phyloP scores from a whole-genome alignment of 2,797 vertebrate species.

The Tarsius wallacei region DNA sequence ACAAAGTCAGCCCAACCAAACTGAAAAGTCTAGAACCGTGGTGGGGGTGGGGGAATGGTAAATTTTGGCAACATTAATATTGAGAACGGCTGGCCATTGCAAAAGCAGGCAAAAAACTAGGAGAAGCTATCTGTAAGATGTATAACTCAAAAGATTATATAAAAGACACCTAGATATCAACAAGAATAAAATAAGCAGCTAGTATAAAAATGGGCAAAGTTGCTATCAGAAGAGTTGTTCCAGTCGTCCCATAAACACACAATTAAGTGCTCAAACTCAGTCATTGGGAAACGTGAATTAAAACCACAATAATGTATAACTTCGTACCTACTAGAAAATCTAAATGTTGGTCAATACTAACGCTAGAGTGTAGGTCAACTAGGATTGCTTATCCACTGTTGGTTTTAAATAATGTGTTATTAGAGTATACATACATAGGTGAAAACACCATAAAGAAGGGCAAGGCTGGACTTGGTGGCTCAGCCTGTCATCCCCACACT shows the following conservation, averaged over 20 bases:
- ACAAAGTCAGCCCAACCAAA: constrained; percentile 21
- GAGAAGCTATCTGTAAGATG: neutral
- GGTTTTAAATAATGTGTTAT: neutral
- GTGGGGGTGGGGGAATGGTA: neutral
- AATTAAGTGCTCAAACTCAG: neutral
- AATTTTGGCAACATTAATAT: neutral
- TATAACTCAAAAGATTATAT: constrained; percentile 15
- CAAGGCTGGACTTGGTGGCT: neutral
- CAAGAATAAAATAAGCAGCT: neutral
- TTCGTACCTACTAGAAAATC: neutral
- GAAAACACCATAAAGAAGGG: neutral
- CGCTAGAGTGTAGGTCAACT: neutral
- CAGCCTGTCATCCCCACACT: no score
- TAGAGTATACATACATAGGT: neutral
- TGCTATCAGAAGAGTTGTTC: constrained; percentile 27
- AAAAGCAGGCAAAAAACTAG: neutral
- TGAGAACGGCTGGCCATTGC: neutral
- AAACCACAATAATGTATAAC: neutral
- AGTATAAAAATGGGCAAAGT: neutral
- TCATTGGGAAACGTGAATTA: neutral
- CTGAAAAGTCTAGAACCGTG: neutral
- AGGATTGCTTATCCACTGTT: neutral
- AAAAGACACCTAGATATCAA: neutral
- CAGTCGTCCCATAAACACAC: neutral
- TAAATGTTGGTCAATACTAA: neutral